Percentiles rank a stretch among this genome's conserved stretches.
Conservation (phyloP, 30 jellyfish, hydroid and myxozoan species). For the Sanderia malayensis region DNA sequence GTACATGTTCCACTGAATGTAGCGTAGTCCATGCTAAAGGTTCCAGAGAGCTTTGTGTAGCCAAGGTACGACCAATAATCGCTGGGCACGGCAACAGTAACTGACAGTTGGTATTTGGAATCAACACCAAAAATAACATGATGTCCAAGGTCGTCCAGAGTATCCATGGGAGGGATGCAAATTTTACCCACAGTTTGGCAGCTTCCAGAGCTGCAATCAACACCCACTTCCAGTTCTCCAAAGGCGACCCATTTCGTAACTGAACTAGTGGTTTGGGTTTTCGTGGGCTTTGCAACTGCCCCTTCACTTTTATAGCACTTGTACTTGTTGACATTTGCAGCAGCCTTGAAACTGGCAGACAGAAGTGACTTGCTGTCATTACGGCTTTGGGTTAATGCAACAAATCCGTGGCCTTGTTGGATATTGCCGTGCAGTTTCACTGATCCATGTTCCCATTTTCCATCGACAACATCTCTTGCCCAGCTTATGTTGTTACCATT, state of each 20-base stretch:
- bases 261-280: neutral
- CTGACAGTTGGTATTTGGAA: slow-evolving; percentile 32
- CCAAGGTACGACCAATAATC: slow-evolving; percentile 15
- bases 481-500: slow-evolving; percentile 30
- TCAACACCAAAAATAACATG: slow-evolving; percentile 42
- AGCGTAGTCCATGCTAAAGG: slow-evolving; percentile 37
- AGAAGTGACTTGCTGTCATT: slow-evolving; percentile 35
- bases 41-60: slow-evolving; percentile 30
- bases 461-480: slow-evolving; percentile 43
- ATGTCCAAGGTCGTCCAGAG: slow-evolving; percentile 17
- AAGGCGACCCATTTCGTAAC: slow-evolving; percentile 27
- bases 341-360: slow-evolving; percentile 28
- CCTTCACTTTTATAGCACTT: slow-evolving; percentile 40
- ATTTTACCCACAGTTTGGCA: slow-evolving; percentile 40
- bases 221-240: slow-evolving; percentile 50
- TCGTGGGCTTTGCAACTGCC: neutral
- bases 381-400: slow-evolving; percentile 27
- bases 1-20: slow-evolving; percentile 35
- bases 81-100: slow-evolving; percentile 25
- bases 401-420: slow-evolving; percentile 40
- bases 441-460: slow-evolving; percentile 59
- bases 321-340: slow-evolving; percentile 39
- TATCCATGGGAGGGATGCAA: slow-evolving; percentile 40
- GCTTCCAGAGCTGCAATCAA: slow-evolving; percentile 37
- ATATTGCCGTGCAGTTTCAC: slow-evolving; percentile 26